A percentile compares a stretch with the other conserved stretches of the same genome.
These are phyloP conservation scores for Andinoacara biseriatus DNA, from an alignment of 2,113 vertebrate species.

Conservation along the genomic window DNA sequence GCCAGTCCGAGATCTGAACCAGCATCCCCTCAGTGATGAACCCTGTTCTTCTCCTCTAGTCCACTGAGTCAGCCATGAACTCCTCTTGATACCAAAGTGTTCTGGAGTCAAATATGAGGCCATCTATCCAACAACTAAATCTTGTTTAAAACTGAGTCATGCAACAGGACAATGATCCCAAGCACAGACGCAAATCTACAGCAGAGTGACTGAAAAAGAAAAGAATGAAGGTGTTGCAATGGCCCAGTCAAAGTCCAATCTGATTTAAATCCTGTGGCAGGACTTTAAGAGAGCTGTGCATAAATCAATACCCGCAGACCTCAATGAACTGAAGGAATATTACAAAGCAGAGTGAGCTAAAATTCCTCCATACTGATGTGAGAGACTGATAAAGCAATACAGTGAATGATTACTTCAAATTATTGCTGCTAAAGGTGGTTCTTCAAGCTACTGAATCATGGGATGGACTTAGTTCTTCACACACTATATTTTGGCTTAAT, in stretches of 20 bases:
- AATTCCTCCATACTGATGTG: neutral
- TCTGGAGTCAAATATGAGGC: neutral
- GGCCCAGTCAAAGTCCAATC: neutral
- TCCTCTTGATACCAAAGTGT: neutral
- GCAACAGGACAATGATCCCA: neutral
- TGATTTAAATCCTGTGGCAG: neutral
- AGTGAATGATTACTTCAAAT: neutral
- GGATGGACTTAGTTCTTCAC: neutral
- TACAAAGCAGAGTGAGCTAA: neutral
- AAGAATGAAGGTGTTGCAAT: neutral
- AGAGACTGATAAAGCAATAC: neutral
- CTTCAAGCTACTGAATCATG: neutral
- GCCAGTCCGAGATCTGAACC: too few species aligned
- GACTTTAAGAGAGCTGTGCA: neutral
- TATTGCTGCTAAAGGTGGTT: neutral
- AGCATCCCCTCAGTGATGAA: too few species aligned
- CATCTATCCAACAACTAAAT: neutral
- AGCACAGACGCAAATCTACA: neutral
- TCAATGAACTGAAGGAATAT: neutral
- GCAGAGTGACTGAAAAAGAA: neutral
- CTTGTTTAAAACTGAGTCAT: neutral
- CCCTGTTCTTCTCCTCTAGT: too few species aligned
- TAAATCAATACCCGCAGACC: neutral
- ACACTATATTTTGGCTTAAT: neutral
- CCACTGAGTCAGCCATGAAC: too few species aligned